Conservation (phyloP, 53 echinoderm and acorn worm genomes). For the Henricia sp. region DNA sequence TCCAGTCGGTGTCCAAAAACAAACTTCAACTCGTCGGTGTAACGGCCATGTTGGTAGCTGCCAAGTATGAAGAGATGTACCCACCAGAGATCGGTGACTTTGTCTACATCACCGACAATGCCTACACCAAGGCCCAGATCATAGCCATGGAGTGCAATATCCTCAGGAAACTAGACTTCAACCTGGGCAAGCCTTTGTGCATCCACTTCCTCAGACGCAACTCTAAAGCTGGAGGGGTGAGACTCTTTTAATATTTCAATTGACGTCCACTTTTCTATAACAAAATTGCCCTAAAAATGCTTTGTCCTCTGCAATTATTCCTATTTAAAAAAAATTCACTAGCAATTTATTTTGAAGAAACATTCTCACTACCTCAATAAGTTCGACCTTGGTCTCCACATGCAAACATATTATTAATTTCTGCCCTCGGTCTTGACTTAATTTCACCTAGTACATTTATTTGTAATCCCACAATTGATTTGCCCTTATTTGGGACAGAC, state of each 20-base stretch:
- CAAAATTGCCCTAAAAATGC: neutral
- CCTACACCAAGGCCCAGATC: conserved; percentile 93
- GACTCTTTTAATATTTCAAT: neutral
- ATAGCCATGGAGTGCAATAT: conserved; percentile 75
- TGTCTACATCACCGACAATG: conserved; percentile 95
- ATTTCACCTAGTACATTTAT: no score
- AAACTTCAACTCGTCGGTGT: conserved; percentile 97
- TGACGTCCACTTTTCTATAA: neutral
- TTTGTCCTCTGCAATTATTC: no score
- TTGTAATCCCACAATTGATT: no score
- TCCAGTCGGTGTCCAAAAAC: conserved; percentile 80
- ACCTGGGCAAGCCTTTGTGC: conserved; percentile 89
- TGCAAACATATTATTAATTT: no score
- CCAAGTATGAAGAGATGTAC: conserved; percentile 99
- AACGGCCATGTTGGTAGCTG: conserved; percentile 92
- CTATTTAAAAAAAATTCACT: neutral
- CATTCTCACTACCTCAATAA: no score
- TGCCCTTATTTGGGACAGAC: no score
- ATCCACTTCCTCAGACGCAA: conserved; percentile 93
- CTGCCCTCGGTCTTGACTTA: no score
- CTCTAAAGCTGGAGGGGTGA: conserved; percentile 95
- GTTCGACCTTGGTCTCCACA: no score
- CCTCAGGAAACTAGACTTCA: conserved; percentile 74
- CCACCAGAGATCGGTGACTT: conserved; percentile 95
- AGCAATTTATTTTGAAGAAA: no score